phyloP scores from a whole-genome alignment of 2,888 invertebrate genomes.

The Agriotes lineatus region DNA sequence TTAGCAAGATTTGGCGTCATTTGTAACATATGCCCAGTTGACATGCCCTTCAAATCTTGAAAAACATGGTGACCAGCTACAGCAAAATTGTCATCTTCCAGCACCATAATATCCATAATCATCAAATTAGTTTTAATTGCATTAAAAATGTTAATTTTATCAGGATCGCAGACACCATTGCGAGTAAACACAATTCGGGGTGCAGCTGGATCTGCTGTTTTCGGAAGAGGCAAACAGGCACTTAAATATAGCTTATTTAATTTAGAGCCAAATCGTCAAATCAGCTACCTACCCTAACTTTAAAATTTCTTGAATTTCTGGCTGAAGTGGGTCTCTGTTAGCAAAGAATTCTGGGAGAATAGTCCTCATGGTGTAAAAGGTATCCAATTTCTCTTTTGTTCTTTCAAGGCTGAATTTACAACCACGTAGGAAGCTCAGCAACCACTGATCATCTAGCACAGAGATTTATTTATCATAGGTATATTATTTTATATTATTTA shows the following conservation, averaged over 20 bases:
- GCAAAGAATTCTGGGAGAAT: slow-evolving; percentile 72
- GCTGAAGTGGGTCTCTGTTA: slow-evolving; percentile 65
- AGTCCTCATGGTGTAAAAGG: slow-evolving; percentile 71
- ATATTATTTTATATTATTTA: no score
- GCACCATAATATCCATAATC: slow-evolving; percentile 69
- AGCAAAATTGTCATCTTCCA: slow-evolving; percentile 71
- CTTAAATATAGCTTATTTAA: no score
- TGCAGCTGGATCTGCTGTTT: background rate
- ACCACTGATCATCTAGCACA: slow-evolving; percentile 70
- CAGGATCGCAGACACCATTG: background rate
- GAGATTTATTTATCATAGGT: no score
- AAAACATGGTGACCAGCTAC: background rate
- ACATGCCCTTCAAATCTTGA: background rate
- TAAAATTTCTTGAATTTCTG: slow-evolving; percentile 56
- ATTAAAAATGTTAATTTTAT: background rate
- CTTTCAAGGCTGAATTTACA: slow-evolving; percentile 70
- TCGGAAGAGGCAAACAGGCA: background rate
- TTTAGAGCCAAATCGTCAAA: no score
- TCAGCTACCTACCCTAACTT: slow-evolving; percentile 65
- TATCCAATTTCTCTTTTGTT: slow-evolving; percentile 70
- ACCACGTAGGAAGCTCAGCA: slow-evolving; percentile 69
- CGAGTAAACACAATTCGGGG: background rate
- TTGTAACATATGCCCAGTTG: background rate
- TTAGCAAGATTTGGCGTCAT: background rate
- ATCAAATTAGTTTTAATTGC: slow-evolving; percentile 59